Evolutionary conservation across 2,113 vertebrate species (phyloP), one percentile per base, ranked within the genome.

Genomic region (Copsychus sechellarum): DNA sequence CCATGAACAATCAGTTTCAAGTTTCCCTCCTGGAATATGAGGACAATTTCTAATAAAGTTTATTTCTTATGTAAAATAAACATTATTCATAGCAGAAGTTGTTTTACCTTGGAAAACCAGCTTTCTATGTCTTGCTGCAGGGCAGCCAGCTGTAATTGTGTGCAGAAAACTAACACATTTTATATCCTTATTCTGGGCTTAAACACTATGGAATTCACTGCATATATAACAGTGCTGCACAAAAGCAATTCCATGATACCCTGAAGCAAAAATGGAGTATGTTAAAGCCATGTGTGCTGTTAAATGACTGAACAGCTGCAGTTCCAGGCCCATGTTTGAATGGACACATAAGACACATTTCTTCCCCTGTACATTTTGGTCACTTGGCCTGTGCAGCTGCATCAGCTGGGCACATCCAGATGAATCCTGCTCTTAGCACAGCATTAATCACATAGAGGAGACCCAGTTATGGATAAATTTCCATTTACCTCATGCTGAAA

Each of bases 181-280:
- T 57, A 88, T 40, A 33, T 5, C 40, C 8, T 11, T 10, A 51
- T 58, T 88, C 76, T 73, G 53, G 33, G 60, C 36, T 89, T 18
- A 40, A 85, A 43, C 45, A 42, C 62, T 56, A 2, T 53, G 50
- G 73, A 92, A 92, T 76, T 87, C 88, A 56, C 42, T 94, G 70
- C 50, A 50, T 61, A 51, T 78, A 4, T 33, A 86, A 50, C 62
- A 69, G 45, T 18, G 57, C 77, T 69, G 64, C 60, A 90, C 64
- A 76, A 93, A 87, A 91, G 81, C 90, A 91, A 92, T 92, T 92
- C 80, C 72, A 40, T 10, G 26, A 36, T 38, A 38, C 21, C 89
- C 82, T 76, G 57, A 77, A 96, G 93, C 88, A 92, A 26, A 66
- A 89, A 38, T 4, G 14, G 8, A 9, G 8, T 9, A n/a, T 53